Base-by-base conservation (phyloP, 2,797 vertebrate genomes). In the Tinamus major region DNA sequence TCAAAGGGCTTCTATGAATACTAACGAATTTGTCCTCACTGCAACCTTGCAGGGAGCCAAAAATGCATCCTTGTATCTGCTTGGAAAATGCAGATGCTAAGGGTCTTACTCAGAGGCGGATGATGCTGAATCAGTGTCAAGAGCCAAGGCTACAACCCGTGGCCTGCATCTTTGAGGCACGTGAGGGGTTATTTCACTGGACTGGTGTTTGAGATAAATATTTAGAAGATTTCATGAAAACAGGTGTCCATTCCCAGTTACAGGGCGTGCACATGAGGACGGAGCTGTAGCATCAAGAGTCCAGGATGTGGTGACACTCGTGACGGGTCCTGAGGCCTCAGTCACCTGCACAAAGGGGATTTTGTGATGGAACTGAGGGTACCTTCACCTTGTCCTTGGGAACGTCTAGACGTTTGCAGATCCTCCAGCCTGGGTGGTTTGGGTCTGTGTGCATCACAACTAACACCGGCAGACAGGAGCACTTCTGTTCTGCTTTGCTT, bases 1-100 rank as follows among this genome's bases (percentile, higher is more conserved):
- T 95, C 95, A 96, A 79, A 96, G 95, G 94, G 39, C 76, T 94
- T 11, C 71, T 24, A 2, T 19, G 94, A 79, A 68, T 95, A 29
- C 71, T 82, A 55, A 94, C 89, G 92, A 67, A 85, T 92, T 89
- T 79, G 71, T 71, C 89, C 72, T 95, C 58, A 27, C 71, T 80
- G 64, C 83, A 90, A 4, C 64, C 69, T 92, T 56, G 48, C 27
- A 67, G 21, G 89, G 84, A 95, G 86, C 33, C 23, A 53, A 91
- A 92, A 95, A 94, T 89, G 92, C 0, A 1, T 64, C 90, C 42
- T 53, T 2, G 0, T 79, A 93, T 96, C 92, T 89, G 20, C 51
- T 55, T 58, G 79, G 64, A 65, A 3, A 65, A 31, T 0, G 74
- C 39, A 9, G 41, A 69, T 75, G 77, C 16, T 65, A 27, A 13